Evolutionary conservation across 2,797 vertebrate genomes (phyloP).

Genomic region (Hoplostethus mediterraneus): DNA sequence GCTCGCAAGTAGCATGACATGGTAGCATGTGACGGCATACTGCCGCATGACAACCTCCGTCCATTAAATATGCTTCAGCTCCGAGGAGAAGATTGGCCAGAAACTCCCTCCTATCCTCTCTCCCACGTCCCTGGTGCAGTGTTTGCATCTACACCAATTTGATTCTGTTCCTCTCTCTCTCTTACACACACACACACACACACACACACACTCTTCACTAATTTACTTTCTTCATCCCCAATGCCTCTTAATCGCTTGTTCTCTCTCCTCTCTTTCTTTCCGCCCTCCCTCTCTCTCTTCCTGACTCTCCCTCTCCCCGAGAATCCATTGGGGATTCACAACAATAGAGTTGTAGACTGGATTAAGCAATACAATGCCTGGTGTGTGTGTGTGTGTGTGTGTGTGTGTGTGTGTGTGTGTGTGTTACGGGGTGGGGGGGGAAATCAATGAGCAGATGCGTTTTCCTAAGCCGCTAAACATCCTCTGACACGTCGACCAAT

Average conservation of each 20-base stretch:
- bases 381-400: slow-evolving; percentile 14
- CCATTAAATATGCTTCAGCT: slow-evolving; percentile 41
- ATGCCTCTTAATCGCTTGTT: slow-evolving; percentile 72
- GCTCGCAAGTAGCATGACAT: slow-evolving; percentile 54
- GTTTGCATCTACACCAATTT: slow-evolving; percentile 49
- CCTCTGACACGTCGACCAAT: slow-evolving; percentile 80
- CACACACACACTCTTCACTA: slow-evolving; percentile 45
- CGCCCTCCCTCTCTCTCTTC: slow-evolving; percentile 31
- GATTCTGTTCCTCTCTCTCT: slow-evolving; percentile 5
- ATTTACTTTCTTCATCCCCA: slow-evolving; percentile 70
- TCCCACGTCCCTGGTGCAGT: slow-evolving; percentile 23
- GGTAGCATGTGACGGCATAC: slow-evolving; percentile 44
- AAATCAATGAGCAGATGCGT: slow-evolving; percentile 82
- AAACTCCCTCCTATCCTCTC: slow-evolving; percentile 18
- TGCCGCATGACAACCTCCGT: slow-evolving; percentile 53
- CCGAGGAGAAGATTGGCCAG: background rate
- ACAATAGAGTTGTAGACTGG: slow-evolving; percentile 80
- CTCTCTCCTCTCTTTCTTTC: slow-evolving; percentile 50
- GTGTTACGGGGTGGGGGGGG: slow-evolving; percentile 27
- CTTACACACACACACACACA: slow-evolving; percentile 6
- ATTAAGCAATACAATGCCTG: slow-evolving; percentile 81
- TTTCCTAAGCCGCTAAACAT: slow-evolving; percentile 83
- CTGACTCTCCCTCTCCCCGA: slow-evolving; percentile 45
- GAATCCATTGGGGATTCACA: slow-evolving; percentile 77
- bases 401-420: slow-evolving; percentile 24